A percentile compares a stretch with the other conserved stretches of the same genome.
These are phyloP conservation scores for Marcusenius ussheri DNA, from an alignment of 2,113 vertebrate genomes.

Conservation along the genomic window DNA sequence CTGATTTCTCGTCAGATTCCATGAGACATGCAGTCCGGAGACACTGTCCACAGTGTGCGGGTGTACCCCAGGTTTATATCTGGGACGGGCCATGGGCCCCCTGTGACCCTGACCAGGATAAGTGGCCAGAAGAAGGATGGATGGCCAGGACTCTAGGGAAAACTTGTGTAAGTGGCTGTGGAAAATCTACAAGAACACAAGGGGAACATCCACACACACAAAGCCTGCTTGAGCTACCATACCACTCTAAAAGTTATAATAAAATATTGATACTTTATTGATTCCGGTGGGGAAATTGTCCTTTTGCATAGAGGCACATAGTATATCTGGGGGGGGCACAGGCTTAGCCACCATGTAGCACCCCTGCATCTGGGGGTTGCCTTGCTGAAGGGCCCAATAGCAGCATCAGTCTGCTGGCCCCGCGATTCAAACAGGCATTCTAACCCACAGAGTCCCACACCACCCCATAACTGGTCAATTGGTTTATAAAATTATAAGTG, in stretches of 20 bases:
- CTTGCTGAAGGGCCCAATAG: neutral
- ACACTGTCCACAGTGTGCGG: neutral
- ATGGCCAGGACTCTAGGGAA: neutral
- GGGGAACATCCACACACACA: neutral
- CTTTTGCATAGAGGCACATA: neutral
- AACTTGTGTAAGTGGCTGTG: neutral
- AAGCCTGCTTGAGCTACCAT: neutral
- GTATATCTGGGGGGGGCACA: neutral
- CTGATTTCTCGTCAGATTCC: neutral
- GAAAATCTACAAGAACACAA: neutral
- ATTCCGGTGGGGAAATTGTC: neutral
- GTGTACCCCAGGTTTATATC: neutral
- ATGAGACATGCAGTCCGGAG: neutral
- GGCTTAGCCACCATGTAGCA: neutral
- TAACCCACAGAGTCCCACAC: neutral
- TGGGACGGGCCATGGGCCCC: neutral
- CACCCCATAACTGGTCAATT: neutral
- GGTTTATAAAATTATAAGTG: neutral
- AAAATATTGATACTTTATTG: neutral
- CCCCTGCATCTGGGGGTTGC: neutral
- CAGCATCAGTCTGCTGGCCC: neutral
- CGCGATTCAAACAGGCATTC: neutral
- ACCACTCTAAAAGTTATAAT: neutral
- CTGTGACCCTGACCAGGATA: neutral
- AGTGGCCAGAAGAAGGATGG: neutral